Evolutionary conservation across 92 coral and sea anemone species (phyloP), one percentile per base, ranked within the genome.

Genomic region (Epizoanthus stellaris): DNA sequence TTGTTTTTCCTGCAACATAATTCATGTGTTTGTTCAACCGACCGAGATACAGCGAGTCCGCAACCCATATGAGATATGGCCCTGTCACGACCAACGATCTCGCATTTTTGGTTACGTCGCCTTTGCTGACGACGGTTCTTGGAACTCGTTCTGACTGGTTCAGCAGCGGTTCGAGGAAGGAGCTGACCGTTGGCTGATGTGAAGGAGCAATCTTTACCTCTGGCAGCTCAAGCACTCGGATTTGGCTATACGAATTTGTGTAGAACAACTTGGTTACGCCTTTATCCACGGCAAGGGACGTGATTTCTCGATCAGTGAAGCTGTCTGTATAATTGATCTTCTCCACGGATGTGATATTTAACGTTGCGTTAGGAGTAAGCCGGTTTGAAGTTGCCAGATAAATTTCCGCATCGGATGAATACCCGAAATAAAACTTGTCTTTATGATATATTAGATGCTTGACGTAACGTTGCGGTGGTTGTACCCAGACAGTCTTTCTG

Each of bases 11-110:
- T 16, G 76, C 49, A 3, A 71, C 76, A 36, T 39, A 71, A 39
- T 71, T 40, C 53, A 39, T 40, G n/a, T 71, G 20, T 39, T 71
- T 25, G 76, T 71, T 71, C 56, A 71, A 10, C 42, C 21, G 57
- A 13, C 76, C 76, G 3, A 71, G 40, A 19, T 71, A 71, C 11
- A 71, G 76, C 76, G 49, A 8, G 20, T 70, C 9, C 9, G 49
- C 84, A 7, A 70, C 25, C 84, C 84, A 80, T 34, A 80, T 25
- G 19, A 80, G 76, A 63, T 80, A 80, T 23, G 14, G 23, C 38
- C 72, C 70, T 6, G 54, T 12, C 13, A 80, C 84, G 3, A 70
- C 74, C 11, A 80, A 34, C 38, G 71, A 13, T 40, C 23, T 52
- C n/a, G 64, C 43, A n/a, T 39, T 23, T 4, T 64, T 58, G 10